These are phyloP conservation scores for Tipula helvola DNA, from an alignment of 2,888 invertebrate genomes.

Conservation along the genomic window DNA sequence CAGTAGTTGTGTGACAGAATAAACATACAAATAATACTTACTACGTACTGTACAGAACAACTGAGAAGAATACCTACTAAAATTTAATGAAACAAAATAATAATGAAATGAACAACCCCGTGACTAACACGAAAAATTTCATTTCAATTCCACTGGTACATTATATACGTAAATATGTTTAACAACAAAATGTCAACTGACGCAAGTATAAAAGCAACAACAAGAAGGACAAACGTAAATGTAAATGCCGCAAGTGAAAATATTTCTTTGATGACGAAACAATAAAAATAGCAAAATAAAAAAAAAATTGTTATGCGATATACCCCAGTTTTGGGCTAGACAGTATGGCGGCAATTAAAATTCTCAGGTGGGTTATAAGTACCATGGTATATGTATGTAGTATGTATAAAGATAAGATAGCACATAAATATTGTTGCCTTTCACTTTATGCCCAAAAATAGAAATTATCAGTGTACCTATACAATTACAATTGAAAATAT, in stretches of 20 bases:
- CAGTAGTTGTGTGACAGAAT: not conserved
- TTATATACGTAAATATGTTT: not conserved
- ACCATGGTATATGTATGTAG: not conserved
- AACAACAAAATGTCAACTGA: not conserved
- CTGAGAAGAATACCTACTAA: not conserved
- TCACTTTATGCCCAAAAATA: not conserved
- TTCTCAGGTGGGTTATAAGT: not conserved
- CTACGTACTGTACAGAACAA: not conserved
- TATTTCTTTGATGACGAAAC: not conserved
- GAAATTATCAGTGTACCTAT: not conserved
- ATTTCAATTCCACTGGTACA: not conserved
- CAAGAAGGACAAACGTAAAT: not conserved
- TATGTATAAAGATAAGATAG: too few species aligned
- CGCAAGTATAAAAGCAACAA: not conserved
- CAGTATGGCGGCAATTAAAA: not conserved
- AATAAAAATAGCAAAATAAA: not conserved
- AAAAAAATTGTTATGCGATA: not conserved
- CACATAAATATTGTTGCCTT: not conserved
- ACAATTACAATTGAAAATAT: not conserved
- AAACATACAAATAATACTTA: not conserved
- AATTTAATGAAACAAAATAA: not conserved
- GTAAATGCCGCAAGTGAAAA: not conserved
- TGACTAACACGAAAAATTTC: not conserved
- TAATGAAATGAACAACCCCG: not conserved
- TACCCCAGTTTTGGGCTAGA: not conserved